Evolutionary conservation across 2,888 invertebrate species (phyloP).

Genomic region (Malthinus seriepunctatus): DNA sequence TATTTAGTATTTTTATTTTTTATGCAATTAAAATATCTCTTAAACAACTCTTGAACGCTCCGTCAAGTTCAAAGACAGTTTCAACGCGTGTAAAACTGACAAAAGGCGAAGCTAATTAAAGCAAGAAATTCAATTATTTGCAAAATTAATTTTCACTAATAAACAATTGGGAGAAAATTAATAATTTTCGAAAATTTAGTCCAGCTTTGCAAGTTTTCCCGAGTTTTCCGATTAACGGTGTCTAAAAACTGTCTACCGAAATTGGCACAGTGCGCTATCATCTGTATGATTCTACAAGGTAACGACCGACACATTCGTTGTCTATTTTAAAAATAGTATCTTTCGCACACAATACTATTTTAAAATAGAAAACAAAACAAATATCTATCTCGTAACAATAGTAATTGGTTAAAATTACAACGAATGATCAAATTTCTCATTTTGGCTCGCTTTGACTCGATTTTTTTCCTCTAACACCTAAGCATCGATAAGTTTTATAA

Average conservation of each 20-base stretch:
- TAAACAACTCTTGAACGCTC: too few species aligned
- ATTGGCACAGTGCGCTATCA: constrained; percentile 5
- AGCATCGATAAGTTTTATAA: neutral
- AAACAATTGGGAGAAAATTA: too few species aligned
- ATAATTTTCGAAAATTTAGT: too few species aligned
- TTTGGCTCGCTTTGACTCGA: neutral
- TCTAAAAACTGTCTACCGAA: constrained; percentile 5
- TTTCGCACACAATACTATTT: neutral
- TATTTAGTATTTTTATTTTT: too few species aligned
- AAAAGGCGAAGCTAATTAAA: too few species aligned
- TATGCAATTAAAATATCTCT: too few species aligned
- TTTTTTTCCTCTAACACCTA: neutral
- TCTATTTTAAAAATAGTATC: constrained; percentile 1
- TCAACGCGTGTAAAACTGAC: too few species aligned
- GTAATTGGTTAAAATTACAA: neutral
- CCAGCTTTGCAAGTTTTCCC: too few species aligned
- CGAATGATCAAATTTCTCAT: too few species aligned
- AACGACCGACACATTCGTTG: constrained; percentile 1
- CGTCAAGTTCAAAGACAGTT: too few species aligned
- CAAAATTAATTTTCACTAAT: too few species aligned
- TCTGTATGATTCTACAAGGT: constrained; percentile 5
- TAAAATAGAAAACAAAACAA: neutral
- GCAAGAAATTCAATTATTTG: too few species aligned
- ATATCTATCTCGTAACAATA: neutral
- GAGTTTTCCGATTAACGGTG: neutral